These are phyloP conservation scores for Rhimphoctona megacephalus DNA, from an alignment of 2,888 invertebrate genomes.

Conservation along the genomic window DNA sequence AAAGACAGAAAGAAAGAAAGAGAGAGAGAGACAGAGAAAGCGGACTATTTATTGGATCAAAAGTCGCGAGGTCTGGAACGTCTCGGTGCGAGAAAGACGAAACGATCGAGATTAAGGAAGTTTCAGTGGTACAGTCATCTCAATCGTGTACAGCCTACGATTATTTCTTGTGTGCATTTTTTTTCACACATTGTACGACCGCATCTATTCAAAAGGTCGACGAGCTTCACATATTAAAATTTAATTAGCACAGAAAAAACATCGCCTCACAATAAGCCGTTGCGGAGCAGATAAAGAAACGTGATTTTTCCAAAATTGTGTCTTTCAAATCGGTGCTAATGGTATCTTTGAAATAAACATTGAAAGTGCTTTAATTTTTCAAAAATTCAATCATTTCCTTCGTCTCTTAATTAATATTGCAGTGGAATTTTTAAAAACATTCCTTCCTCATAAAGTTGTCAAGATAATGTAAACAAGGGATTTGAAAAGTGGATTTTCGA, in stretches of 20 bases:
- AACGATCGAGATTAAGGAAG: slow-evolving; percentile 23
- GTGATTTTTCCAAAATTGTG: not conserved
- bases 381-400: not conserved
- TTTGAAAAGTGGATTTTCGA: too few relatives aligned
- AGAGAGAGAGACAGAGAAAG: slow-evolving; percentile 46
- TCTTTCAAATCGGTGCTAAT: not conserved
- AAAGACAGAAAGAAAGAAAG: slow-evolving; percentile 42
- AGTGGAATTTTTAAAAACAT: not conserved
- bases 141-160: slow-evolving; percentile 9
- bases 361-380: not conserved
- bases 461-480: not conserved
- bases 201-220: not conserved
- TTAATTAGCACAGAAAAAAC: slow-evolving; percentile 7
- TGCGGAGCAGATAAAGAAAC: not conserved
- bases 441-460: not conserved
- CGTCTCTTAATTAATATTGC: not conserved
- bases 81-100: slow-evolving; percentile 33
- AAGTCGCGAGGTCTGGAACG: slow-evolving; percentile 57
- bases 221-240: not conserved
- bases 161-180: not conserved
- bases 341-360: not conserved
- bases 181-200: slow-evolving; percentile 7
- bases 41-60: slow-evolving; percentile 70
- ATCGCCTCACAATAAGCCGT: not conserved
- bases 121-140: not conserved